Conservation (phyloP, 2,888 invertebrate species). For the Cerceris ruficornis region DNA sequence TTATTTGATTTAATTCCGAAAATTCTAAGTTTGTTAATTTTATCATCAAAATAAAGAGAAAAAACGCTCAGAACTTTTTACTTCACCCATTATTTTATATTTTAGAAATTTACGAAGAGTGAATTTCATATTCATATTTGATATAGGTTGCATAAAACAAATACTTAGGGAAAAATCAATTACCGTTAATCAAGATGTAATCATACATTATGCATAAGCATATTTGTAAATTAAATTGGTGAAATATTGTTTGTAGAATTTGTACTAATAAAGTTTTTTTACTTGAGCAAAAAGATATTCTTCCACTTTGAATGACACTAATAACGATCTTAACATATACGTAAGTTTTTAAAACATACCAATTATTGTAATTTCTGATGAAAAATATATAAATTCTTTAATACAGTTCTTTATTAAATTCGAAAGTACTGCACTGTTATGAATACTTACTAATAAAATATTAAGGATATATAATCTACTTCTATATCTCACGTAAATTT, state of each 20-base stretch:
- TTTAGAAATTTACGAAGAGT: too few relatives aligned
- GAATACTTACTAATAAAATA: not conserved
- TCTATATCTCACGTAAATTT: not conserved
- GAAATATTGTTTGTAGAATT: not conserved
- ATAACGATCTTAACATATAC: not conserved
- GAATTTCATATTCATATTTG: too few relatives aligned
- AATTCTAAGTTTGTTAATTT: too few relatives aligned
- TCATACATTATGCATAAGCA: too few relatives aligned
- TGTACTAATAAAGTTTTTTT: not conserved
- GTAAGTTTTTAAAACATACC: not conserved
- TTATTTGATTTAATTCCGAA: too few relatives aligned
- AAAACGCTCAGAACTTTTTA: too few relatives aligned
- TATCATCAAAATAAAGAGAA: too few relatives aligned
- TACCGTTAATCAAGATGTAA: too few relatives aligned
- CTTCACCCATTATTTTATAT: too few relatives aligned
- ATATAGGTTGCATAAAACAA: too few relatives aligned
- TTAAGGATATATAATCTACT: not conserved
- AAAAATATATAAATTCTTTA: not conserved
- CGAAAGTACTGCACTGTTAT: not conserved
- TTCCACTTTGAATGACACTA: not conserved
- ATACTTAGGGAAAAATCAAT: too few relatives aligned
- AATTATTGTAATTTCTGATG: not conserved
- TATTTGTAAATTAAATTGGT: not conserved
- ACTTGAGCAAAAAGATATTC: slow-evolving; percentile 4
- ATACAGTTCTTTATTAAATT: not conserved